A percentile compares a stretch with the other conserved stretches of the same genome.
These are phyloP conservation scores for Sminthurinus signatus DNA, from an alignment of 1,140 invertebrate species.

Conservation along the genomic window DNA sequence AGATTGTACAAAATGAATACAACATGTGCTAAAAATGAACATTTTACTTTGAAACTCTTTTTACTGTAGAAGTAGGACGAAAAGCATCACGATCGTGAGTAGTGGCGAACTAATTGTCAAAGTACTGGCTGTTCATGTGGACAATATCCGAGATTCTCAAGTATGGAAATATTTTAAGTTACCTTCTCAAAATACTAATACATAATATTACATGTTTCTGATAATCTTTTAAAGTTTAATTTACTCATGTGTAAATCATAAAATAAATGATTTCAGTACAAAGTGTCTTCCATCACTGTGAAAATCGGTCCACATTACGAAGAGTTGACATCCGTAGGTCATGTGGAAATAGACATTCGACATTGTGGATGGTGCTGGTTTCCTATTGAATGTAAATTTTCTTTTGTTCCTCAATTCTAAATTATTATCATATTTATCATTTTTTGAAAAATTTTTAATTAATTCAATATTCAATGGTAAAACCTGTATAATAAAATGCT, in stretches of 20 bases:
- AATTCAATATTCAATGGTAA: not conserved
- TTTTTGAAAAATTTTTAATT: not conserved
- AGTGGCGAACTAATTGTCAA: slow-evolving; percentile 49
- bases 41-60: slow-evolving; percentile 18
- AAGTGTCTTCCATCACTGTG: slow-evolving; percentile 74
- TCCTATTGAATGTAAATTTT: slow-evolving; percentile 57
- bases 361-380: slow-evolving; percentile 82
- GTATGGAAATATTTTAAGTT: slow-evolving; percentile 53
- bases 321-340: slow-evolving; percentile 69
- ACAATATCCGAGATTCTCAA: slow-evolving; percentile 83
- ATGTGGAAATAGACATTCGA: slow-evolving; percentile 72
- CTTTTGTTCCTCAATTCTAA: no score
- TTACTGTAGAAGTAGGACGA: slow-evolving; percentile 66
- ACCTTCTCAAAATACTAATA: not conserved
- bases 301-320: slow-evolving; percentile 70
- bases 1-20: no score
- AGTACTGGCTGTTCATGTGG: slow-evolving; percentile 73
- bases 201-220: no score
- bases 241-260: slow-evolving; percentile 23
- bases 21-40: slow-evolving; percentile 25
- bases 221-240: slow-evolving; percentile 1
- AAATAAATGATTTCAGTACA: slow-evolving; percentile 85
- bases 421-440: no score
- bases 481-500: slow-evolving; percentile 21
- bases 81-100: slow-evolving; percentile 59